A percentile compares a stretch with the other conserved stretches of the same genome.
These are phyloP conservation scores for Castor canadensis DNA, from an alignment of 2,113 vertebrate genomes.

Conservation along the genomic window DNA sequence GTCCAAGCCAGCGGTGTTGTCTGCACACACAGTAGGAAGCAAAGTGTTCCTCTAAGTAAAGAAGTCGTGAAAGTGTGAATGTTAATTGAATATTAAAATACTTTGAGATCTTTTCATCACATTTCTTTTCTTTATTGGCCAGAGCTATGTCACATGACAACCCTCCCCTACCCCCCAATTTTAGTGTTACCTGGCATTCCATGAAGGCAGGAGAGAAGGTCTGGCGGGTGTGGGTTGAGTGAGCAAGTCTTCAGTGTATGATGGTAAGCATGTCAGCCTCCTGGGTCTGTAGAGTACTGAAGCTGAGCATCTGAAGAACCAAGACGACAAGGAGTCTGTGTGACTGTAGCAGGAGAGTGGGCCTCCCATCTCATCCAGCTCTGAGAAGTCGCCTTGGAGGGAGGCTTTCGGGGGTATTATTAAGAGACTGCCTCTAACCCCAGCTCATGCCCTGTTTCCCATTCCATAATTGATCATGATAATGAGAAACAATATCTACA, in stretches of 20 bases:
- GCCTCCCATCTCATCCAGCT: rapidly evolving
- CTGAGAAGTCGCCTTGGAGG: not conserved
- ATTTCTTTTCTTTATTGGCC: not conserved
- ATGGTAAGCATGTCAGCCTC: not conserved
- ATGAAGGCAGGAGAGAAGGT: not conserved
- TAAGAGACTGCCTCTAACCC: not conserved
- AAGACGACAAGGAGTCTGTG: not conserved
- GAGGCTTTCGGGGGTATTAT: not conserved
- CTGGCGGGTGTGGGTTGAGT: not conserved
- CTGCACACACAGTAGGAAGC: not conserved
- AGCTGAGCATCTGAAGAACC: no score
- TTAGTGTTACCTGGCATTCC: not conserved
- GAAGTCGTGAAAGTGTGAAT: no score
- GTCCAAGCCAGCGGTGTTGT: no score
- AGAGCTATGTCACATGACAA: not conserved
- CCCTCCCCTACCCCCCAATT: not conserved
- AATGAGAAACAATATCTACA: not conserved
- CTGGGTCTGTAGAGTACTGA: not conserved
- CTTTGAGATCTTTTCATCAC: not conserved
- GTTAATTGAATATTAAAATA: no score
- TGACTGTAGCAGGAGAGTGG: not conserved
- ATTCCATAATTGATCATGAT: not conserved
- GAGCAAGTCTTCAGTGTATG: no score
- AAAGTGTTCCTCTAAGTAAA: not conserved
- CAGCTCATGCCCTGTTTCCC: not conserved